Conservation (phyloP, 35 echinoderm and acorn worm genomes). For the Amphiura filiformis region DNA sequence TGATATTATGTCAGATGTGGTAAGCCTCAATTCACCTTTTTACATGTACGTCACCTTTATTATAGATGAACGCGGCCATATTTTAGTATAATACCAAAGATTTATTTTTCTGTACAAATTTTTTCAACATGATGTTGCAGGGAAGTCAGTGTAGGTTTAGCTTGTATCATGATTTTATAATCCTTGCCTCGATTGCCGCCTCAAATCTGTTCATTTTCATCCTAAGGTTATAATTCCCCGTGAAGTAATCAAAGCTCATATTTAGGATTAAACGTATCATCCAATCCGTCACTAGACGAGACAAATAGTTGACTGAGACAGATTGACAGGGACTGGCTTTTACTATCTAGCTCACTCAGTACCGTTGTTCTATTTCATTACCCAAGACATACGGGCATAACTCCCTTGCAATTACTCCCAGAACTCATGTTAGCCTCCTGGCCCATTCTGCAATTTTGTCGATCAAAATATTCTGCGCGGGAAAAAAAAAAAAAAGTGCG, state of each 20-base stretch:
- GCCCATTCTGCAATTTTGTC: background rate
- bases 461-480: background rate
- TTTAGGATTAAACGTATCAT: background rate
- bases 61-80: background rate
- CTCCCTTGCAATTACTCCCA: conserved; percentile 2
- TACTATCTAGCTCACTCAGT: background rate
- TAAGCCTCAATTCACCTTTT: background rate
- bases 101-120: background rate
- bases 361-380: background rate
- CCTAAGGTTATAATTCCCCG: conserved; percentile 1
- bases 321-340: background rate
- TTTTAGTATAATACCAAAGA: background rate
- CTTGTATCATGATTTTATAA: conserved; percentile 12
- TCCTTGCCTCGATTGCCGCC: background rate
- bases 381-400: background rate
- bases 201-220: conserved; percentile 4
- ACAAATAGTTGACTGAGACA: background rate
- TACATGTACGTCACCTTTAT: background rate
- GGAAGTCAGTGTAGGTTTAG: background rate
- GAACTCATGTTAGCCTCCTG: conserved; percentile 8
- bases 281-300: background rate
- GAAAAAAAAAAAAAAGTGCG: background rate
- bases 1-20: background rate
- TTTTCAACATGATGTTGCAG: no score
- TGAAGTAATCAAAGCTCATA: background rate